These are phyloP conservation scores for Sporophila hypoxantha DNA, from an alignment of 2,113 vertebrate species.

Conservation along the genomic window DNA sequence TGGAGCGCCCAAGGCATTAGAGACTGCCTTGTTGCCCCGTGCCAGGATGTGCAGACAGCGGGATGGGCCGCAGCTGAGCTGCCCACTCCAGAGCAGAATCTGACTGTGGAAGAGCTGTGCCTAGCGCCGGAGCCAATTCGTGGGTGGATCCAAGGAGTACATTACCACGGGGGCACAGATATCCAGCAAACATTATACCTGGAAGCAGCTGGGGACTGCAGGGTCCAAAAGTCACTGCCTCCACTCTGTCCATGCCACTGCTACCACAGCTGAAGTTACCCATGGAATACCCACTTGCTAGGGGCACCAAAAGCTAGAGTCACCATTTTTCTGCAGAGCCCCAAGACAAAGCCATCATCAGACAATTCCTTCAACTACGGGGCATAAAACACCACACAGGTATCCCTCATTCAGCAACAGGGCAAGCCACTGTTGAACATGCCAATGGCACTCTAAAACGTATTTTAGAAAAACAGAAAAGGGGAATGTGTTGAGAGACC, in stretches of 20 bases:
- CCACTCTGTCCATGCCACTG: not conserved
- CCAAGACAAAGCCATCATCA: not conserved
- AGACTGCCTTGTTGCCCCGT: not conserved
- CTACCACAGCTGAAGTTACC: not conserved
- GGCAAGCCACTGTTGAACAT: not conserved
- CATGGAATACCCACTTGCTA: not conserved
- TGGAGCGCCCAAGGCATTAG: not conserved
- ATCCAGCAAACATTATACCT: not conserved
- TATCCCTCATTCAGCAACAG: not conserved
- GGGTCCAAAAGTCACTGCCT: not conserved
- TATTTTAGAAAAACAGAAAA: not conserved
- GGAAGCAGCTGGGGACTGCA: not conserved
- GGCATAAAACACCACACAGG: not conserved
- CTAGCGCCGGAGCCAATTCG: fast-evolving
- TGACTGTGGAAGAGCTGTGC: not conserved
- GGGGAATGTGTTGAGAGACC: not conserved
- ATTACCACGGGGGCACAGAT: fast-evolving
- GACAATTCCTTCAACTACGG: not conserved
- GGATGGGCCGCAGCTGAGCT: not conserved
- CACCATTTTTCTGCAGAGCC: not conserved
- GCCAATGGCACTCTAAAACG: not conserved
- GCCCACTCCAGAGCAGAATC: too few relatives aligned
- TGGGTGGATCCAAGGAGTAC: not conserved
- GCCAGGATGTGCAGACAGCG: not conserved
- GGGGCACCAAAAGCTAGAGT: not conserved